Base-by-base conservation (phyloP, 2,888 invertebrate species). In the Pemphredon lugubris region DNA sequence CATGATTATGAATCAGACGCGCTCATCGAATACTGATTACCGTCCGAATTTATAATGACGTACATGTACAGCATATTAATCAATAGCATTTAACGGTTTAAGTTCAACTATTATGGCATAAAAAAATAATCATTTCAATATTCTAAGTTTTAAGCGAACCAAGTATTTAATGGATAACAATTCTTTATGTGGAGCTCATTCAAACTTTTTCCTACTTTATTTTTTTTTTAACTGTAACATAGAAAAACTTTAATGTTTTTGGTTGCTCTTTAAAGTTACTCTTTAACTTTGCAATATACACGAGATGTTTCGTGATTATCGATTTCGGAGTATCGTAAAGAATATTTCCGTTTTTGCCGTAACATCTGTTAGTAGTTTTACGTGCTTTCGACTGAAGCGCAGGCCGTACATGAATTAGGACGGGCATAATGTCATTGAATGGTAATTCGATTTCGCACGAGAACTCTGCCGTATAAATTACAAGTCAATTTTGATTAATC, bases 371-470 rank as follows among this genome's bases (percentile, higher is more conserved):
- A 44, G 11, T 14, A 14, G 5, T 40, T 20, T 7, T 3, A 4
- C 7, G 14, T 48, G 5, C 14, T 42, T 37, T 44, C n/a, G 18
- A 0, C 11, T 42, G 0, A 14, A 1, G 32, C 14, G 4, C 20
- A 21, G 6, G 34, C n/a, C 42, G 37, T 9, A 14, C 34, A 14
- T 60, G 21, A 70, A 64, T 70, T 51, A 55, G 37, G 30, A 39
- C 40, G 42, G 63, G 72, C 58, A 40, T 51, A 65, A 74, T 71
- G 70, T 79, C 82, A 85, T 84, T 84, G 81, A 84, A 87, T 85
- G 83, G 61, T 83, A 84, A 87, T 87, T 75, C 58, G 57, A 39
- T 42, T 78, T 79, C 68, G 58, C 64, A 71, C 59, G 63, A 59
- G 68, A 72, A 80, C 77, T 51, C 63, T 58, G 20, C 44, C 21